Base-by-base conservation (phyloP, 2,797 vertebrate species). In the Gambusia yucatana region DNA sequence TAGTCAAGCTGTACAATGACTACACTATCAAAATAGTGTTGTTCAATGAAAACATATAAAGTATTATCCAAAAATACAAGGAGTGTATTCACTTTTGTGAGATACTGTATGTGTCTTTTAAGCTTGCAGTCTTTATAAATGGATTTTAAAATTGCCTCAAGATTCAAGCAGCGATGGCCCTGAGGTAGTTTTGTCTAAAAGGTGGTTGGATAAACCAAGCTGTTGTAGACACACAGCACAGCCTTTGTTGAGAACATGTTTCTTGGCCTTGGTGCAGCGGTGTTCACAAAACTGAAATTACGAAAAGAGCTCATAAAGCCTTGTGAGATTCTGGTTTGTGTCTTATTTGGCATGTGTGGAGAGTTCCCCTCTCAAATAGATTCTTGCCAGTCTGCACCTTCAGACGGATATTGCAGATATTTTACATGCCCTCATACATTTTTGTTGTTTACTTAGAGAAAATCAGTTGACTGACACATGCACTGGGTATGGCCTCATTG, bases 211-310 rank as follows among this genome's bases (percentile, higher is more conserved):
- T 84, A 80, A 91, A 85, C 87, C 84, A 73, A 85, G 73, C 59
- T 85, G 75, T 83, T 43, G 77, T 84, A 80, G 80, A 77, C 83
- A 78, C 83, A 84, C 75, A 88, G 75, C 86, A 92, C 88, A 78
- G 83, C 82, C 88, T 88, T 83, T 77, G 63, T 86, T 91, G 89
- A 89, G 90, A 91, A 87, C 89, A 89, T 91, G 80, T 76, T 84
- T 72, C 87, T 84, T 83, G 87, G 87, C 90, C 89, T 88, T 82
- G 87, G 59, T 69, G 77, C 78, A 81, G 47, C 61, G 80, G 52
- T 77, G 85, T 88, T 89, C 86, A 83, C 89, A 86, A 82, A 86
- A 80, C 87, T 88, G 77, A 79, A 82, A 84, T 84, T 84, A 88
- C 77, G 82, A 79, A 25, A 82, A 90, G 80, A 76, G 70, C 81